Conservation (phyloP, 2,113 vertebrate genomes). For the Zonotrichia leucophrys region DNA sequence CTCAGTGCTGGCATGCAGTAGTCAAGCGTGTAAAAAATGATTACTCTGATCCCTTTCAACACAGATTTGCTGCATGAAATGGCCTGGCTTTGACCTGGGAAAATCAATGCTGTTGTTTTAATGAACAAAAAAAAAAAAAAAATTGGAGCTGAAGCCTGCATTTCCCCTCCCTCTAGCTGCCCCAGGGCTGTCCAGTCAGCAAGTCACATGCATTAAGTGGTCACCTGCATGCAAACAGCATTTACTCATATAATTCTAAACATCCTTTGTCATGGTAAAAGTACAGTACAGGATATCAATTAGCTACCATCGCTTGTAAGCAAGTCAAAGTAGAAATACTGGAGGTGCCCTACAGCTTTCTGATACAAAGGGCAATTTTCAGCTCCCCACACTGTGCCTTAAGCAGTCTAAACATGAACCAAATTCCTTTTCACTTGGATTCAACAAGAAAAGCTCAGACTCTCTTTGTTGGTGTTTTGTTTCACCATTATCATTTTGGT, state of each 20-base stretch:
- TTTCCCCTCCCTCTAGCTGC: background rate
- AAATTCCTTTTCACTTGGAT: constrained; percentile 57
- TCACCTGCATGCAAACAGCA: background rate
- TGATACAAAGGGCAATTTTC: constrained; percentile 2
- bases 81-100: constrained; percentile 62
- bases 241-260: background rate
- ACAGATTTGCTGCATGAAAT: constrained; percentile 55
- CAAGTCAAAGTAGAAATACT: background rate
- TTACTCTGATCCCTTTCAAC: constrained; percentile 65
- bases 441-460: constrained; percentile 24
- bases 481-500: constrained; percentile 33
- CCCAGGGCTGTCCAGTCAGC: background rate
- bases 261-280: background rate
- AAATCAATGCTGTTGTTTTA: constrained; percentile 64
- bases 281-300: background rate
- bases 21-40: constrained; percentile 65
- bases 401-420: constrained; percentile 20
- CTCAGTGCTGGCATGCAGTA: constrained; percentile 34
- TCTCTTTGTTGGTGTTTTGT: constrained; percentile 17
- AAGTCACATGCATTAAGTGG: background rate
- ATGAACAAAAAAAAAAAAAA: constrained; percentile 55
- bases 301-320: constrained; percentile 26
- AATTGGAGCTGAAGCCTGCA: background rate
- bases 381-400: background rate
- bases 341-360: background rate